Evolutionary conservation across 2,113 vertebrate genomes (phyloP).

Genomic region (Papio anubis): DNA sequence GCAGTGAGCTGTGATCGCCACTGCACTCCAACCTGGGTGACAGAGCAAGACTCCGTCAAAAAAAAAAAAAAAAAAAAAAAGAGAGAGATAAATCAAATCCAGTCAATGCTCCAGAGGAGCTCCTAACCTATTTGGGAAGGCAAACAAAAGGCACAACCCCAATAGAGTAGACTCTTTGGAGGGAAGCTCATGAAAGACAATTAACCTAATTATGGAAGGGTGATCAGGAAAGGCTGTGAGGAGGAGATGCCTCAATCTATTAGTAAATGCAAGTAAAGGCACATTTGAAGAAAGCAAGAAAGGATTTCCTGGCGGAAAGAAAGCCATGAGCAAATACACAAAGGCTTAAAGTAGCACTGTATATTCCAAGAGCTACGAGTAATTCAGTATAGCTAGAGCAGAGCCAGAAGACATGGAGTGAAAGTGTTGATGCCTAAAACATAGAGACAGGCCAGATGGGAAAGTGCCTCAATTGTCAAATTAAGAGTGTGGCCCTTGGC

Average conservation of each 20-base stretch:
- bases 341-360: not conserved
- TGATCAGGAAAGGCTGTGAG: not conserved
- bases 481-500: not conserved
- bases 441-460: not conserved
- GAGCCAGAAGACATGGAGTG: not conserved
- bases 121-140: not conserved
- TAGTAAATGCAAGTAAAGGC: conserved; percentile 1
- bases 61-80: too few relatives aligned
- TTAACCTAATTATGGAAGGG: not conserved
- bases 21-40: too few relatives aligned
- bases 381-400: not conserved
- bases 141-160: not conserved
- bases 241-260: not conserved
- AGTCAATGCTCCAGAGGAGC: not conserved
- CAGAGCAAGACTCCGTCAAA: too few relatives aligned
- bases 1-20: too few relatives aligned
- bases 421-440: not conserved
- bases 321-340: not conserved
- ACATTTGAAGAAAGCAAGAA: conserved; percentile 15
- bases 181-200: not conserved
- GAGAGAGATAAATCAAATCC: not conserved
- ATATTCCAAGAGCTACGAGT: not conserved
- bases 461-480: not conserved
- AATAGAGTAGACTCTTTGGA: not conserved
- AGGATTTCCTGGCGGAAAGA: not conserved